Evolutionary conservation across 2,888 invertebrate species (phyloP), one percentile per base, ranked within the genome.

Genomic region (Bembecia ichneumoniformis): DNA sequence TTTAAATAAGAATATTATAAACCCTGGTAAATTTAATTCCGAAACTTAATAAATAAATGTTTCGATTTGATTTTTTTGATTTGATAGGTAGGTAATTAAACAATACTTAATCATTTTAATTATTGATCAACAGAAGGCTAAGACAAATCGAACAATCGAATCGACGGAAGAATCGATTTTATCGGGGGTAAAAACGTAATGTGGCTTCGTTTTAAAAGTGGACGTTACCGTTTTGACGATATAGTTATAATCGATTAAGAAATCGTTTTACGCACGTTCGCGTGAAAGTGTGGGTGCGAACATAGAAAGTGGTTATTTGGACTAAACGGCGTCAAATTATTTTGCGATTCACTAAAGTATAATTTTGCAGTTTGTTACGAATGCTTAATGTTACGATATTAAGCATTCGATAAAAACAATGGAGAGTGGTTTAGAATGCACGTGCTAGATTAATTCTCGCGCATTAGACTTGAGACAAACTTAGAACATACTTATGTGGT

Each of bases 271-370:
- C 75, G 72, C 72, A 71, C 71, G 68, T 74, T 76, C 77, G 73
- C 74, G 82, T 74, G 84, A 83, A 83, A 83, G 82, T 82, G 58
- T 67, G 66, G 69, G 69, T 73, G 69, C 68, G 56, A 63, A 66
- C 61, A 62, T 75, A 72, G 78, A 77, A 78, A 78, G 80, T 76
- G 68, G 69, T 58, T 57, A 62, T 71, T 67, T 62, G 55, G 58
- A 44, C 56, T 59, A 48, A 49, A 54, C 54, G 55, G 54, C 50
- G 46, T 53, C 46, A 49, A 47, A 52, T 50, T 49, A 36, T 52
- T 46, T 40, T 47, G 40, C n/a, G 16, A 15, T 44, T 17, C 17
- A 44, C 17, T 16, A 13, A 14, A 44, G 44, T 3, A 44, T 44
- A 44, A 44, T 44, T 44, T 44, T 4, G 44, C 44, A 44, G 44